Conservation (phyloP, 2,113 vertebrate species). For the rabbit (Oryctolagus cuniculus) region mOryCun1.1 NC_091433.1:23480501-23481000, state of each 20-base stretch:
- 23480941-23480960: background rate
- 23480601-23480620: background rate
- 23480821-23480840: background rate
- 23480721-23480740: background rate
- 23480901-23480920: background rate
- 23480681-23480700: background rate
- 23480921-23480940: background rate
- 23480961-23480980: background rate
- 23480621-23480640: background rate
- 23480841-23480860: background rate
- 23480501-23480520: no score
- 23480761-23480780: background rate
- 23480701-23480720: background rate
- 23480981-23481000: fast-evolving
- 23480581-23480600: background rate
- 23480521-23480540: no score
- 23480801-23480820: background rate
- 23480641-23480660: background rate
- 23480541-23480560: no score
- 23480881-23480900: background rate
- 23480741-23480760: background rate
- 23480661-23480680: background rate
- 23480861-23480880: background rate
- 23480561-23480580: no score
- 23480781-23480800: background rate